Conservation (phyloP, 2,888 invertebrate species). For the Tricholauxania praeusta region DNA sequence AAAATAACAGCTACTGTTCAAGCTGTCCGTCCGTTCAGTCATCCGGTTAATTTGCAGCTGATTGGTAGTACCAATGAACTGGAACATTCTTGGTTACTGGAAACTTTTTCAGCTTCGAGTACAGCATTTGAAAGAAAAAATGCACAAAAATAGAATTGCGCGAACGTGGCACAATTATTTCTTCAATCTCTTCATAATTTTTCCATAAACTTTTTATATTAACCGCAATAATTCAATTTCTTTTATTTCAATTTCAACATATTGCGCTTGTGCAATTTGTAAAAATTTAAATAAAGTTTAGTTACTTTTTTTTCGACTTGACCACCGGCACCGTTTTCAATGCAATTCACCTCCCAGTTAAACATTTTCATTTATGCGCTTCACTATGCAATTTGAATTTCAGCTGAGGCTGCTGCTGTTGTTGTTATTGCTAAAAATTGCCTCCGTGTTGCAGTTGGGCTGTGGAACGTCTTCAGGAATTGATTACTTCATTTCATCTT, state of each 20-base stretch:
- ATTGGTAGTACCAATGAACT: too few species aligned
- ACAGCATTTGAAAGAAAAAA: neutral
- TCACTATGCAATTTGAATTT: conserved; percentile 28
- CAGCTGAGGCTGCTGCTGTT: neutral
- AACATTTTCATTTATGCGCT: conserved; percentile 29
- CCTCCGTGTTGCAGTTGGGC: conserved; percentile 17
- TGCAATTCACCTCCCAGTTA: conserved; percentile 5
- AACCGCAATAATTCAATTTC: conserved; percentile 33
- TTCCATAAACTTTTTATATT: neutral
- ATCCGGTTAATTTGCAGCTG: too few species aligned
- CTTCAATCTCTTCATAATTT: conserved; percentile 13
- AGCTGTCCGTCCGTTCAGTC: too few species aligned
- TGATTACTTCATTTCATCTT: conserved; percentile 37
- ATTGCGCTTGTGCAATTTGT: conserved; percentile 11
- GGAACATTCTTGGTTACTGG: too few species aligned
- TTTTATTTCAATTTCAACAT: conserved; percentile 8
- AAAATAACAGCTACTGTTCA: too few species aligned
- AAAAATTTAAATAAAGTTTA: conserved; percentile 17
- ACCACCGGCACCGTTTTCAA: neutral
- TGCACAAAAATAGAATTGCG: conserved; percentile 41
- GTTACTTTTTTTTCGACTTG: neutral
- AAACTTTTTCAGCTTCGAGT: too few species aligned
- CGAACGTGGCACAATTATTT: conserved; percentile 51
- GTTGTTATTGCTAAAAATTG: neutral
- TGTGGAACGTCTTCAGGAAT: conserved; percentile 25